Conservation (phyloP, 2,888 invertebrate genomes). For the Andrena flavipes region DNA sequence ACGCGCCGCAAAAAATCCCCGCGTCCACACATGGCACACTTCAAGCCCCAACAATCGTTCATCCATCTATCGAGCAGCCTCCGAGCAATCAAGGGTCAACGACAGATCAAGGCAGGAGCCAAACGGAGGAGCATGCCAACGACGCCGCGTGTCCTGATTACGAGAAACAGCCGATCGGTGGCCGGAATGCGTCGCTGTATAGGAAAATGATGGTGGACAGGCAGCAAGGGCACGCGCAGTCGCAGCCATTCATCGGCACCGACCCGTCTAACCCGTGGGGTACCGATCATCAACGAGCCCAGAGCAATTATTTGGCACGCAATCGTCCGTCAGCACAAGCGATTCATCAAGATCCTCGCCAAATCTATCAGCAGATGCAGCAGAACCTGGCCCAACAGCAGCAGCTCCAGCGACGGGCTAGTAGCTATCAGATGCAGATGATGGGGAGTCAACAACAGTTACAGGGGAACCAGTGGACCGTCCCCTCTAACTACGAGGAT, state of each 20-base stretch:
- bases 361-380: conserved; percentile 60
- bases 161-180: conserved; percentile 68
- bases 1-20: not conserved
- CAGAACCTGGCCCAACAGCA: conserved; percentile 50
- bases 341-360: conserved; percentile 45
- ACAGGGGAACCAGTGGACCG: conserved; percentile 9
- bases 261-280: not conserved
- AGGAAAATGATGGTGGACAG: conserved; percentile 17
- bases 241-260: not conserved
- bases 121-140: not conserved
- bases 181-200: conserved; percentile 51
- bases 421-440: conserved; percentile 48
- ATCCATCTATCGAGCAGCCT: not conserved
- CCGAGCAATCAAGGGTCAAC: not conserved
- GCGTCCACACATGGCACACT: not conserved
- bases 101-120: not conserved
- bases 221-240: conserved; percentile 23
- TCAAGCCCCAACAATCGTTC: not conserved
- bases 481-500: conserved; percentile 22
- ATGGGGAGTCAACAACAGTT: conserved; percentile 16
- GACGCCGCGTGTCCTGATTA: not conserved
- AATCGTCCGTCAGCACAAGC: not conserved
- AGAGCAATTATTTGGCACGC: not conserved
- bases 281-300: not conserved
- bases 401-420: conserved; percentile 60